Conservation (phyloP, 2,113 vertebrate genomes). For the Lipophrys pholis region DNA sequence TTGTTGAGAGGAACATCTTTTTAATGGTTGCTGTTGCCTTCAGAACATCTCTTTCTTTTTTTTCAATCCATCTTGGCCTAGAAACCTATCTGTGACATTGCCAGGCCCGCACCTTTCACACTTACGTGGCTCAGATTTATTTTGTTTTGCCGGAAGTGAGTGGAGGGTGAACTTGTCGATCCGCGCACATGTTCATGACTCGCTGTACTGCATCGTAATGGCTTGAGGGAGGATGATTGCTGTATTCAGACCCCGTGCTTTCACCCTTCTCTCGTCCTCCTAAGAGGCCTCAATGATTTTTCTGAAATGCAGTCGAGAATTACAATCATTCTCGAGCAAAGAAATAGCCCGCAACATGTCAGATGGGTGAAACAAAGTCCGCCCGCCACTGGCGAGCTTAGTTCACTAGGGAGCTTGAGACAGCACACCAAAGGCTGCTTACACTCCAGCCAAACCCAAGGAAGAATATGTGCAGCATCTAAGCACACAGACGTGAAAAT, state of each 20-base stretch:
- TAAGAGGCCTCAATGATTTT: conserved; percentile 63
- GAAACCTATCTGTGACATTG: too few species aligned
- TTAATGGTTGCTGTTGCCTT: too few species aligned
- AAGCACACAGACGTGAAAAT: conserved; percentile 26
- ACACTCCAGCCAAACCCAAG: conserved; percentile 27
- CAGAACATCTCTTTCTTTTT: too few species aligned
- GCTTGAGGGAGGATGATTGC: conserved; percentile 46
- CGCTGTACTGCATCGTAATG: conserved; percentile 40
- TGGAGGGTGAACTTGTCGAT: not conserved
- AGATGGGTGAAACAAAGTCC: conserved; percentile 53
- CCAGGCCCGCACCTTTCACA: too few species aligned
- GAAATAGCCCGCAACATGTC: conserved; percentile 52
- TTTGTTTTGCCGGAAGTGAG: not conserved
- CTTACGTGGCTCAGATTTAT: too few species aligned
- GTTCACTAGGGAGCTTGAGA: conserved; percentile 52
- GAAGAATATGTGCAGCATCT: conserved; percentile 39
- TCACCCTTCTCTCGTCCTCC: conserved; percentile 23
- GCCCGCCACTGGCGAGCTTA: conserved; percentile 39
- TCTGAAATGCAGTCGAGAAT: conserved; percentile 64
- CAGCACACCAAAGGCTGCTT: conserved; percentile 39
- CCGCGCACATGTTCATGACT: conserved; percentile 1
- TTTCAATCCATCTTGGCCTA: too few species aligned
- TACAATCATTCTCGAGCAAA: conserved; percentile 57
- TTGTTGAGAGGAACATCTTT: too few species aligned
- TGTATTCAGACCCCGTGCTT: conserved; percentile 42